These are phyloP conservation scores for Molorchus minor DNA, from an alignment of 2,888 invertebrate species.

Conservation along the genomic window DNA sequence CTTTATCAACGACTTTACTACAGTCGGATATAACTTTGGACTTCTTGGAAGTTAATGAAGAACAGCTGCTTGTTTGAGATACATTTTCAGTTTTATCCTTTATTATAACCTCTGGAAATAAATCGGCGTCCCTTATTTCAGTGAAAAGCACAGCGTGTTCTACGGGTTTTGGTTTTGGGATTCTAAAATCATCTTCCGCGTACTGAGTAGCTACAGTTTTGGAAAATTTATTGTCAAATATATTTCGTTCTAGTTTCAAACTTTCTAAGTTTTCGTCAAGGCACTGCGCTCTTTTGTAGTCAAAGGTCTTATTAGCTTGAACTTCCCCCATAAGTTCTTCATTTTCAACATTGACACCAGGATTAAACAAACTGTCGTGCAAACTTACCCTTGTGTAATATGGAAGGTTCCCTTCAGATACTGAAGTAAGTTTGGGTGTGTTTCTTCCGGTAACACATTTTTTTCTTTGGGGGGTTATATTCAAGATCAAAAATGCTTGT, in stretches of 20 bases:
- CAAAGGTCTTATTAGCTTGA: no score
- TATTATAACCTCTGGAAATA: constrained; percentile 34
- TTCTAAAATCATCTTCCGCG: constrained; percentile 22
- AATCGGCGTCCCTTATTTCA: constrained; percentile 5
- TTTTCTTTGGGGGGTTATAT: constrained; percentile 40
- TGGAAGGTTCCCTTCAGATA: constrained; percentile 35
- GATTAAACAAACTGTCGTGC: constrained; percentile 33
- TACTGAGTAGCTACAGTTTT: constrained; percentile 32
- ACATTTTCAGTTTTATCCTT: not conserved
- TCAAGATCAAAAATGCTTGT: constrained; percentile 31
- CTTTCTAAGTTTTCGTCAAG: not conserved
- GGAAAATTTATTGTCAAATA: constrained; percentile 21
- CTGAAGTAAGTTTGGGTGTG: constrained; percentile 32
- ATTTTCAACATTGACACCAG: no score
- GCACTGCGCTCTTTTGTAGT: no score
- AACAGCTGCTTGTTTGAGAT: not conserved
- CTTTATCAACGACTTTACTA: not conserved
- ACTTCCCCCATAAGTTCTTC: no score
- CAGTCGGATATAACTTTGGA: not conserved
- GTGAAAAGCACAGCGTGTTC: not conserved
- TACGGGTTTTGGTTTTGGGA: not conserved
- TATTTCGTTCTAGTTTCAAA: no score
- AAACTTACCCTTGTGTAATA: constrained; percentile 36
- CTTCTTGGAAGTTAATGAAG: constrained; percentile 6
- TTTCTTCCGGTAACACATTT: constrained; percentile 34